Conservation (phyloP, 2,797 vertebrate genomes). For the Muraenolepis orangiensis region DNA sequence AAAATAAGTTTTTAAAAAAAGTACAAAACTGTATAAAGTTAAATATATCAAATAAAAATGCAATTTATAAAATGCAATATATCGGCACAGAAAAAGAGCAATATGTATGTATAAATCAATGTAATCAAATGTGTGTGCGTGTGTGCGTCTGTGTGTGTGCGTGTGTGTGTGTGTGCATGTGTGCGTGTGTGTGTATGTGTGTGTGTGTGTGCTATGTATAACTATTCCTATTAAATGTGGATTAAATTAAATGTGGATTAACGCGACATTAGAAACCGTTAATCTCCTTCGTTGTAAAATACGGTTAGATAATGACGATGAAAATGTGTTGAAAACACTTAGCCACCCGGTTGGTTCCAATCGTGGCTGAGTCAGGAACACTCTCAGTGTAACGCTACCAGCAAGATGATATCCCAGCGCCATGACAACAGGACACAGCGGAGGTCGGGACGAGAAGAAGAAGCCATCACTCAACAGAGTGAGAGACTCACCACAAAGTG, state of each 20-base stretch:
- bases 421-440: constrained; percentile 54
- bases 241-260: neutral
- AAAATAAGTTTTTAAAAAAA: too few relatives aligned
- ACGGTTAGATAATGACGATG: neutral
- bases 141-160: neutral
- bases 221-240: neutral
- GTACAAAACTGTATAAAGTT: too few relatives aligned
- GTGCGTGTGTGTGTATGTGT: neutral
- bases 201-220: too few relatives aligned
- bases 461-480: constrained; percentile 58
- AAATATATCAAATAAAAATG: too few relatives aligned
- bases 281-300: neutral
- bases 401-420: constrained; percentile 54
- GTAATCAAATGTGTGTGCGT: too few relatives aligned
- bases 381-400: constrained; percentile 18
- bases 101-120: too few relatives aligned
- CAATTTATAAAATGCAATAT: too few relatives aligned
- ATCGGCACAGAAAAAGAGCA: too few relatives aligned
- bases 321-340: neutral
- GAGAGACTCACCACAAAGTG: constrained; percentile 45
- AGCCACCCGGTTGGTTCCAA: neutral
- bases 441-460: constrained; percentile 20
- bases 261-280: neutral
- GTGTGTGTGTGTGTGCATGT: too few relatives aligned
- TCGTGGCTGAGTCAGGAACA: neutral